Conservation (phyloP, 2,888 invertebrate genomes). For the Mechanitis mazaeus region DNA sequence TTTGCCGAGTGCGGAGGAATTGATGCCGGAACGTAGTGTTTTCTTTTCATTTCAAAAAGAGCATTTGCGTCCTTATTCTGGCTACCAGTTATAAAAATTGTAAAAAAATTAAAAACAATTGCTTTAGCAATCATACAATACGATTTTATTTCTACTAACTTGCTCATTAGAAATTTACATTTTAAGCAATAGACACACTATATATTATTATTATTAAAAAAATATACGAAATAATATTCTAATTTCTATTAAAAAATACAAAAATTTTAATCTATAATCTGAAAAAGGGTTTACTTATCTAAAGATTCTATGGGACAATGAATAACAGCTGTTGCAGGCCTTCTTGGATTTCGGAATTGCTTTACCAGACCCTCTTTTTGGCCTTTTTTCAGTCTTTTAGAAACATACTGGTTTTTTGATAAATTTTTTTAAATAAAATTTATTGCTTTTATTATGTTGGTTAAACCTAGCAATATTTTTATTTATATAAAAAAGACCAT, state of each 20-base stretch:
- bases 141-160: no score
- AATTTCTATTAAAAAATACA: no score
- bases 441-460: no score
- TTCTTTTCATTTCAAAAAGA: slow-evolving; percentile 67
- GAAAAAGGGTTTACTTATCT: slow-evolving; percentile 7
- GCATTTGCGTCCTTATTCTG: slow-evolving; percentile 43
- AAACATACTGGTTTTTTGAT: slow-evolving; percentile 18
- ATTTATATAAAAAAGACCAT: no score
- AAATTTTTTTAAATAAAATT: background rate
- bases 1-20: slow-evolving; percentile 66
- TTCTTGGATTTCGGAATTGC: slow-evolving; percentile 18
- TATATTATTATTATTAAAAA: no score
- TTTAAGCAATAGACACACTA: no score
- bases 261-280: background rate
- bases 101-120: background rate
- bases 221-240: no score
- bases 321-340: slow-evolving; percentile 19
- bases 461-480: no score
- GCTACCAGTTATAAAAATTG: slow-evolving; percentile 14
- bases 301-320: slow-evolving; percentile 18
- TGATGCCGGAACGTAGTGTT: slow-evolving; percentile 56
- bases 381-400: slow-evolving; percentile 12
- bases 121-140: background rate
- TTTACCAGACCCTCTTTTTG: slow-evolving; percentile 17
- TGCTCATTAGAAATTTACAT: no score